Evolutionary conservation across 2,888 invertebrate genomes (phyloP).

Genomic region (Eristalis tenax): DNA sequence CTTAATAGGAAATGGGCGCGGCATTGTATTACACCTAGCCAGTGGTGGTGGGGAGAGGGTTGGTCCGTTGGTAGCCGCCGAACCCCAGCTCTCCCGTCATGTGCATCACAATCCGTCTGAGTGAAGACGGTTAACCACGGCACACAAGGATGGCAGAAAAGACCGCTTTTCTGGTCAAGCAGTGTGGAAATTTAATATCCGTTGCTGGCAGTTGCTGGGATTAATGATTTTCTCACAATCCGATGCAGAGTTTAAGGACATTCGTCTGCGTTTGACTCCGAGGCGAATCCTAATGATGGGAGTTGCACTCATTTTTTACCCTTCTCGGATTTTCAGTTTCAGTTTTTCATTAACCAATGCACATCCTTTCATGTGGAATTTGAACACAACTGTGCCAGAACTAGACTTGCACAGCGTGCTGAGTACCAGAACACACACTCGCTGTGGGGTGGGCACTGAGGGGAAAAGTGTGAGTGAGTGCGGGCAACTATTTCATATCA

Average conservation of each 20-base stretch:
- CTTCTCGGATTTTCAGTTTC: conserved; percentile 7
- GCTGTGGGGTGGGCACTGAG: not conserved
- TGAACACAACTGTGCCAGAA: conserved; percentile 44
- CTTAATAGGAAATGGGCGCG: conserved; percentile 66
- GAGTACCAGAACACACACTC: conserved; percentile 28
- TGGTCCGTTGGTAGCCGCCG: not conserved
- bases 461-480: not conserved
- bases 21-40: conserved; percentile 52
- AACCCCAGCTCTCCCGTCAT: conserved; percentile 4
- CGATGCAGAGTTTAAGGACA: conserved; percentile 61
- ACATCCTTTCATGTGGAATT: conserved; percentile 62
- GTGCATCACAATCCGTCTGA: conserved; percentile 24
- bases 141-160: not conserved
- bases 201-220: conserved; percentile 53
- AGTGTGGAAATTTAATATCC: conserved; percentile 61
- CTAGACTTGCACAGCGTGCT: conserved; percentile 35
- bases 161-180: conserved; percentile 33
- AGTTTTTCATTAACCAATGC: conserved; percentile 68
- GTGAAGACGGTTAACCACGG: conserved; percentile 31
- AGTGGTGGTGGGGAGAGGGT: not conserved
- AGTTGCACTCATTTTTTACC: conserved; percentile 15
- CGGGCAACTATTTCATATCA: conserved; percentile 59
- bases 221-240: conserved; percentile 26
- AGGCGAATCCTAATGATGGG: conserved; percentile 43
- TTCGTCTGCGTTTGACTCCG: conserved; percentile 49